These are phyloP conservation scores for Promerops cafer DNA, from an alignment of 2,113 vertebrate species.

Conservation along the genomic window DNA sequence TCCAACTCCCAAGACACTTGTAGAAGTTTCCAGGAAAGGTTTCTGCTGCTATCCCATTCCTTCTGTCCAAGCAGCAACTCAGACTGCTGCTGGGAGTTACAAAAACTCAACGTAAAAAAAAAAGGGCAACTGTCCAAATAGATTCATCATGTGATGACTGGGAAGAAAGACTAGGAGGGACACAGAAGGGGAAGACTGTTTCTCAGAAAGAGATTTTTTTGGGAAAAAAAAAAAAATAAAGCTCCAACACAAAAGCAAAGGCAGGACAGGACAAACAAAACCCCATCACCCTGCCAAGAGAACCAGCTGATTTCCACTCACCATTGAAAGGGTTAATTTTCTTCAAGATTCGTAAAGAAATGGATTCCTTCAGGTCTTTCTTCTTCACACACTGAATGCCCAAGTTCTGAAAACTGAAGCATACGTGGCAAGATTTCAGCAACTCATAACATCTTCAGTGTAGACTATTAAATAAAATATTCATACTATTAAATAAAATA, in stretches of 20 bases:
- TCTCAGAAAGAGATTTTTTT: background rate
- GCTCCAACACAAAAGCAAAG: background rate
- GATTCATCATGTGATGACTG: background rate
- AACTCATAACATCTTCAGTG: background rate
- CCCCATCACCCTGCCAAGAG: background rate
- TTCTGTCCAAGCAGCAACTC: background rate
- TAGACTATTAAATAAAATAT: background rate
- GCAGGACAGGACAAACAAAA: background rate
- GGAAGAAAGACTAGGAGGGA: background rate
- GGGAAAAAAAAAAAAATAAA: background rate
- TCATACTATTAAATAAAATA: background rate
- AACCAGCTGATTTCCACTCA: conserved; percentile 64
- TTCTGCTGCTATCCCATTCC: background rate
- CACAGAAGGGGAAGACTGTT: background rate
- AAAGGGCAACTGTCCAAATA: background rate
- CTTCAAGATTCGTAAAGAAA: conserved; percentile 82
- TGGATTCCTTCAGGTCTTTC: conserved; percentile 92
- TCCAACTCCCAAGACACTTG: background rate
- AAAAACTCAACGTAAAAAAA: background rate
- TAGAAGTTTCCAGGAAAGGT: background rate
- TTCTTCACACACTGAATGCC: conserved; percentile 97
- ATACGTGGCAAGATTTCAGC: conserved; percentile 14
- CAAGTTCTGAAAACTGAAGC: conserved; percentile 92
- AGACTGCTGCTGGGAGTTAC: background rate
- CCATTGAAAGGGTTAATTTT: conserved; percentile 94